Evolutionary conservation across 2,888 invertebrate species (phyloP).

Genomic region (Omphaloscelis lunosa): DNA sequence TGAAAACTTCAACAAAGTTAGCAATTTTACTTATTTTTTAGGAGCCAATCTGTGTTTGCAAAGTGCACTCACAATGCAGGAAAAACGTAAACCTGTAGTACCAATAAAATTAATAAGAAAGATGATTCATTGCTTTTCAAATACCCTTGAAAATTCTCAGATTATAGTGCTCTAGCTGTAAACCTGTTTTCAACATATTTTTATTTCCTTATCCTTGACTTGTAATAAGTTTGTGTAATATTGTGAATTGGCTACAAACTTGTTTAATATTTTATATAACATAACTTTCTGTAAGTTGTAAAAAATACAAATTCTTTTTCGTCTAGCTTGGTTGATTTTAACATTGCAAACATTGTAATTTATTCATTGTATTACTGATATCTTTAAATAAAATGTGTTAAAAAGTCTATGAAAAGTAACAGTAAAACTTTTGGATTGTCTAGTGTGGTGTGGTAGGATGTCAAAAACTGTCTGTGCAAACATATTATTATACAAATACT

Average conservation of each 20-base stretch:
- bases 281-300: not conserved
- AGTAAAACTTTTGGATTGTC: not conserved
- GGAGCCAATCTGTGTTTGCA: not conserved
- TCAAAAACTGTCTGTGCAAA: not conserved
- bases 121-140: slow-evolving; percentile 23
- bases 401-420: not conserved
- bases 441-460: not conserved
- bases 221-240: not conserved
- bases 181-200: slow-evolving; percentile 38
- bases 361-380: slow-evolving; percentile 1
- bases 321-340: slow-evolving; percentile 5
- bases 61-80: not conserved
- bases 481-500: not conserved
- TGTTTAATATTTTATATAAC: not conserved
- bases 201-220: slow-evolving; percentile 23
- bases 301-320: not conserved
- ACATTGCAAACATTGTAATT: not conserved
- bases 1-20: not conserved
- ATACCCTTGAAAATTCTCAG: slow-evolving; percentile 36
- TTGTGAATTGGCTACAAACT: not conserved
- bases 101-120: slow-evolving; percentile 21
- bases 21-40: not conserved
- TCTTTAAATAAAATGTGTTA: not conserved
- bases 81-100: not conserved
- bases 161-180: not conserved